phyloP scores from a whole-genome alignment of 2,888 invertebrate species.

The Cheilosia soror region DNA sequence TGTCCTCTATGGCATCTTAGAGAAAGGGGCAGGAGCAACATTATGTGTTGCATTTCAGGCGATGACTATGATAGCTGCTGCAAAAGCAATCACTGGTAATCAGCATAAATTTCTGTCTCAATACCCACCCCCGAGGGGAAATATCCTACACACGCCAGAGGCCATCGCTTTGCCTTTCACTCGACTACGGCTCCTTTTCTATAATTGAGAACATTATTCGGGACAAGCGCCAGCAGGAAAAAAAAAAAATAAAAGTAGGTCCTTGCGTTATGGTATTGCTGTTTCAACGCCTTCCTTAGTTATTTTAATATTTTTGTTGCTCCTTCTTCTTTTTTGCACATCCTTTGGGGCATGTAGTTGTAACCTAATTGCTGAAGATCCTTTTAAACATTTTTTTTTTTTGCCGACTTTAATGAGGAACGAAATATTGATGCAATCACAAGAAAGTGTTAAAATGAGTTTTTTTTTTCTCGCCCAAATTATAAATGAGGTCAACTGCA shows the following conservation, averaged over 20 bases:
- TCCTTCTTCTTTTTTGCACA: slow-evolving; percentile 16
- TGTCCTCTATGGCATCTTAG: background rate
- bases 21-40: slow-evolving; percentile 8
- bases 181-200: slow-evolving; percentile 17
- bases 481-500: slow-evolving; percentile 67
- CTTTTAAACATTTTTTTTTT: slow-evolving; percentile 37
- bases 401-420: slow-evolving; percentile 52
- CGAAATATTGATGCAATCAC: slow-evolving; percentile 63
- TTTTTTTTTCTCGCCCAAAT: slow-evolving; percentile 46
- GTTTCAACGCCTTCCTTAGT: slow-evolving; percentile 56
- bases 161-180: slow-evolving; percentile 23
- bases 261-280: slow-evolving; percentile 63
- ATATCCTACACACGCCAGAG: slow-evolving; percentile 30
- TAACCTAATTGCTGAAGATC: slow-evolving; percentile 64
- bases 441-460: background rate
- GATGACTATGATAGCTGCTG: slow-evolving; percentile 45
- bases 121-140: background rate
- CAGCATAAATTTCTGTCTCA: slow-evolving; percentile 61
- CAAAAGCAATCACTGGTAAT: slow-evolving; percentile 68
- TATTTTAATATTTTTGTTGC: slow-evolving; percentile 21
- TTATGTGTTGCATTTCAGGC: slow-evolving; percentile 43
- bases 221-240: slow-evolving; percentile 66
- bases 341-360: slow-evolving; percentile 57
- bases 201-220: slow-evolving; percentile 70
- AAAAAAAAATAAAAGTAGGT: slow-evolving; percentile 42